phyloP scores from a whole-genome alignment of 2,113 vertebrate species.

The Colossoma macropomum region DNA sequence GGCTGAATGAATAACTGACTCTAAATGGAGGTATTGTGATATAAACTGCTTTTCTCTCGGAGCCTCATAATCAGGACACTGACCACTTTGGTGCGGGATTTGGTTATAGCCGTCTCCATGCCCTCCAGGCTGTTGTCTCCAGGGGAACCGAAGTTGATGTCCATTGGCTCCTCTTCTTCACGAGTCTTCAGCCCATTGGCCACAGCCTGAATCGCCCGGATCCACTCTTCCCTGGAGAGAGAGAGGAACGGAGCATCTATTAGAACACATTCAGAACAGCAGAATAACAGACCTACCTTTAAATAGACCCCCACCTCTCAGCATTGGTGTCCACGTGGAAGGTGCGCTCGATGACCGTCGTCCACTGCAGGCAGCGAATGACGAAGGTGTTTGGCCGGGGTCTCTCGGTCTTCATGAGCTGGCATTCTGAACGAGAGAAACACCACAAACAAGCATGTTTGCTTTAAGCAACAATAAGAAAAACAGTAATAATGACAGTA shows the following conservation, averaged over 20 bases:
- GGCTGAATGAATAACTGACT: too few relatives aligned
- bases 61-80: slow-evolving; percentile 60
- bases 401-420: slow-evolving; percentile 88
- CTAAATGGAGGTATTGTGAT: too few relatives aligned
- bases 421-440: slow-evolving; percentile 73
- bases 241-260: neutral
- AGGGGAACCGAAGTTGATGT: slow-evolving; percentile 86
- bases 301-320: slow-evolving; percentile 78
- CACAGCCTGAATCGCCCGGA: slow-evolving; percentile 89
- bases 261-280: neutral
- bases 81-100: slow-evolving; percentile 88
- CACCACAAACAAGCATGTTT: too few relatives aligned
- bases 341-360: slow-evolving; percentile 92
- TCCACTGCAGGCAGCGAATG: slow-evolving; percentile 95
- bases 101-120: slow-evolving; percentile 86
- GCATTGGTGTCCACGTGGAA: slow-evolving; percentile 92
- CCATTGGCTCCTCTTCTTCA: slow-evolving; percentile 84
- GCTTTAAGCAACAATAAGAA: too few relatives aligned
- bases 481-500: too few relatives aligned
- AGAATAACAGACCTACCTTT: neutral
- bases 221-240: slow-evolving; percentile 89
- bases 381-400: slow-evolving; percentile 93
- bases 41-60: too few relatives aligned
- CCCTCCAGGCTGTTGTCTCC: slow-evolving; percentile 83
- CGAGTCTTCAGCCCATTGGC: slow-evolving; percentile 91